phyloP scores from a whole-genome alignment of 37 sponge, comb jelly and placozoan genomes.

The Geodia barretti region DNA sequence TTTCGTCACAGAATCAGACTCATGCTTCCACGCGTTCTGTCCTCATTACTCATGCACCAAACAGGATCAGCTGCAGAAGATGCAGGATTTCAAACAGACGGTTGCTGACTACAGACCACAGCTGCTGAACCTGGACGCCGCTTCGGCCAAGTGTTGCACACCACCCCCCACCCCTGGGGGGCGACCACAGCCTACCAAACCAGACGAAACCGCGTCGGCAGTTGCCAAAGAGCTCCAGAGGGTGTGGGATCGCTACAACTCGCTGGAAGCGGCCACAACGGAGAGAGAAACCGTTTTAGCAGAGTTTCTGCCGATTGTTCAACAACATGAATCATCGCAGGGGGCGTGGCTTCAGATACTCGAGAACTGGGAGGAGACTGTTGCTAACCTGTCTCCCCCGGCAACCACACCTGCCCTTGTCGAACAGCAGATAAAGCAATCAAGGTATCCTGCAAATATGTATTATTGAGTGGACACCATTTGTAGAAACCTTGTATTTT shows the following conservation, averaged over 20 bases:
- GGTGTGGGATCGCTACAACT: too few relatives aligned
- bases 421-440: conserved; percentile 8
- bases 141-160: conserved; percentile 7
- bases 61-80: conserved; percentile 15
- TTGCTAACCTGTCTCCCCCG: conserved; percentile 15
- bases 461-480: background rate
- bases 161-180: too few relatives aligned
- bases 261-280: too few relatives aligned
- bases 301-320: conserved; percentile 27
- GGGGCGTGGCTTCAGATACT: conserved; percentile 35
- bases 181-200: background rate
- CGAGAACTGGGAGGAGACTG: conserved; percentile 41
- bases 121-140: background rate
- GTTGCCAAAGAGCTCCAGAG: background rate
- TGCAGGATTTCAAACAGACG: conserved; percentile 26
- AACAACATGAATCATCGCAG: conserved; percentile 51
- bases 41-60: too few relatives aligned
- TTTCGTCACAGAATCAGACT: background rate
- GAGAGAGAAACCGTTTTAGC: conserved; percentile 17
- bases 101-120: conserved; percentile 20
- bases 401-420: conserved; percentile 15
- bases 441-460: background rate
- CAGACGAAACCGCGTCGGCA: background rate
- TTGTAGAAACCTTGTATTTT: background rate
- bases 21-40: too few relatives aligned